phyloP scores from a whole-genome alignment of 1,140 invertebrate species.

The Rhagoletis zephyria region DNA sequence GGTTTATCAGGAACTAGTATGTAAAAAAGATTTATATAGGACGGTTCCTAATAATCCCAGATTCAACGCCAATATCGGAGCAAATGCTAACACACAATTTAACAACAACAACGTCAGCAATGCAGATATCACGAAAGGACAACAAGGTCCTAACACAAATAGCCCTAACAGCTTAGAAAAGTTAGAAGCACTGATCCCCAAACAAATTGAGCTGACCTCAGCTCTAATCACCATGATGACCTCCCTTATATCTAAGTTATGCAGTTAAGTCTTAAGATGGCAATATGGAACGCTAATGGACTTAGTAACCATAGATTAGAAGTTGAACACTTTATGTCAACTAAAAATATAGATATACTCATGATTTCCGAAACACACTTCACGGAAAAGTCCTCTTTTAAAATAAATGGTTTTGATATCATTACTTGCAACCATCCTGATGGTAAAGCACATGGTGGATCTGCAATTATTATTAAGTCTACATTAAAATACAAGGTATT shows the following conservation, averaged over 20 bases:
- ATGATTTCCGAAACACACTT: background rate
- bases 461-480: too few relatives aligned
- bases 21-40: too few relatives aligned
- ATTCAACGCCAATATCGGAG: background rate
- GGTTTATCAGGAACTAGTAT: too few relatives aligned
- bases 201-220: conserved; percentile 52
- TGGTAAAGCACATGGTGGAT: too few relatives aligned
- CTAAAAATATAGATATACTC: background rate
- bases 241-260: conserved; percentile 48
- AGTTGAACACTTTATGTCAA: background rate
- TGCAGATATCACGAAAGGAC: background rate
- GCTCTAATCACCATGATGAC: conserved; percentile 37
- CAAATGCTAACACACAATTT: background rate
- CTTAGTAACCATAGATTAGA: background rate
- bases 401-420: too few relatives aligned
- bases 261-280: conserved; percentile 34
- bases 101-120: background rate
- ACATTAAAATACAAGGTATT: too few relatives aligned
- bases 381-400: background rate
- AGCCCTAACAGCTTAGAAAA: background rate
- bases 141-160: background rate
- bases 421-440: too few relatives aligned
- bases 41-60: background rate
- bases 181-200: background rate
- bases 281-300: conserved; percentile 19